Percentiles rank a stretch among this genome's conserved stretches.
phyloP scores from a whole-genome alignment of 1,140 invertebrate genomes.

The Gryllus bimaculatus region DNA sequence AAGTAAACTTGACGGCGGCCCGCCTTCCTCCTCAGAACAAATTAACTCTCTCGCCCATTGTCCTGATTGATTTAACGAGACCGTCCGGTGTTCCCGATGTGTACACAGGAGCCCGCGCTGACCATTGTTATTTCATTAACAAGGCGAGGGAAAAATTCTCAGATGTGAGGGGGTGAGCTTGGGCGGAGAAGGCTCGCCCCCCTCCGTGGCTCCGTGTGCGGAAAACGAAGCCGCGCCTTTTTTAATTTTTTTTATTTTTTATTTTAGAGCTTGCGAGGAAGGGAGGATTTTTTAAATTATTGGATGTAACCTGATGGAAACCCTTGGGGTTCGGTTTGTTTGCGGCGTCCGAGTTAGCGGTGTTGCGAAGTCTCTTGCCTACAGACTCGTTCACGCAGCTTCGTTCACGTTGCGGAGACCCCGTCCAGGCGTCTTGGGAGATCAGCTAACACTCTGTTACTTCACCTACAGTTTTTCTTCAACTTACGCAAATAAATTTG shows the following conservation, averaged over 20 bases:
- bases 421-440: too few relatives aligned
- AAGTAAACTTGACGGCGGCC: not conserved
- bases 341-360: too few relatives aligned
- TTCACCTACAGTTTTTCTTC: too few relatives aligned
- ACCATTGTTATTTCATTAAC: conserved; percentile 1
- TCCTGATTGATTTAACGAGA: not conserved
- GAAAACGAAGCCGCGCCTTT: not conserved
- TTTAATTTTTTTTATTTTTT: not conserved
- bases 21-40: not conserved
- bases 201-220: not conserved
- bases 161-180: not conserved
- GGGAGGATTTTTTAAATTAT: not conserved
- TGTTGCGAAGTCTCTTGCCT: too few relatives aligned
- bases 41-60: not conserved
- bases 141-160: conserved; percentile 3
- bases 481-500: too few relatives aligned
- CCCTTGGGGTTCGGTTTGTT: not conserved
- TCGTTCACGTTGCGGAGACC: too few relatives aligned
- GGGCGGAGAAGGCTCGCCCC: too few relatives aligned
- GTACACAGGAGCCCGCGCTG: not conserved
- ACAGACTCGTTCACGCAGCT: too few relatives aligned
- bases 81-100: not conserved
- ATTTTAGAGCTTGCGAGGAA: not conserved
- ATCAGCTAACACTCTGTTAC: too few relatives aligned
- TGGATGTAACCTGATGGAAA: not conserved